Evolutionary conservation across 2,113 vertebrate genomes (phyloP).

Genomic region (Microcebus griseorufus): DNA sequence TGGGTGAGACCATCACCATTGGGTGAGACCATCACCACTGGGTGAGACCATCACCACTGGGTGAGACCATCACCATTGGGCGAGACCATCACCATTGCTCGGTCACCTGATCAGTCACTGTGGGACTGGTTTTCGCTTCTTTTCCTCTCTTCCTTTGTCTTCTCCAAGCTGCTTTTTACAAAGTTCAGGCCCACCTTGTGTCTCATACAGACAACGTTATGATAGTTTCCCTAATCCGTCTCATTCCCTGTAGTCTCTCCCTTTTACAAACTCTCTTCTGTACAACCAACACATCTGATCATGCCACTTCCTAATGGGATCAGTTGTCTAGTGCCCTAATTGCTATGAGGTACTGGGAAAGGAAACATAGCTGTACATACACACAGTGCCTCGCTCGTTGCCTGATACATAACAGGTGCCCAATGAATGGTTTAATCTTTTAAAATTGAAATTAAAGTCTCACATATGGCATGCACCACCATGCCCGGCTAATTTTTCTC

Average conservation of each 20-base stretch:
- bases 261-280: neutral
- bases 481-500: too few relatives aligned
- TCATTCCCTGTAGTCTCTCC: neutral
- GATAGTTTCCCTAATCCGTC: neutral
- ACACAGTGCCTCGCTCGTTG: neutral
- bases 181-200: neutral
- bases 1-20: too few relatives aligned
- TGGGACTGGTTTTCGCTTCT: neutral
- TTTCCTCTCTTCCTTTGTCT: neutral
- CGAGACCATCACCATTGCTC: neutral
- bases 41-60: too few relatives aligned
- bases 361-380: neutral
- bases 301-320: neutral
- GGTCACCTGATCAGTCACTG: neutral
- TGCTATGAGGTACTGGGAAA: neutral
- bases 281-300: neutral
- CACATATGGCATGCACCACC: neutral
- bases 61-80: too few relatives aligned
- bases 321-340: neutral
- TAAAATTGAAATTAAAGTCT: neutral
- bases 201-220: neutral
- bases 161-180: neutral
- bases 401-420: neutral
- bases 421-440: neutral
- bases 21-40: too few relatives aligned